Evolutionary conservation across 2,797 vertebrate species (phyloP), one percentile per base, ranked within the genome.

Genomic region (Chaetodon trifasciatus): DNA sequence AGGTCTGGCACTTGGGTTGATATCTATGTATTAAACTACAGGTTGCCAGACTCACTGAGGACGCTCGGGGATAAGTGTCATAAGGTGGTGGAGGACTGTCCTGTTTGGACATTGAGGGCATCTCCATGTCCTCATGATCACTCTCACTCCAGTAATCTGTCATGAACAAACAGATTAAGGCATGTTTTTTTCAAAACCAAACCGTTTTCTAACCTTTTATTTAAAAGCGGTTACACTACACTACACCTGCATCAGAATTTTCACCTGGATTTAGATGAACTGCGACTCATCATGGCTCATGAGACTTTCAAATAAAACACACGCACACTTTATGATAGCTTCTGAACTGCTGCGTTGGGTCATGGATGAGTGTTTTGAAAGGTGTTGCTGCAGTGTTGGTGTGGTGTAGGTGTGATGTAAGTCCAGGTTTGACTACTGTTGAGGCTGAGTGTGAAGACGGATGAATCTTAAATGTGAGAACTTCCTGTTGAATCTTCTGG

Each of bases 101-200:
- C 89, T 98, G 97, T 93, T 99, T 99, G 46, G 96, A 95, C 76
- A 97, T 97, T 1, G 97, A 96, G 24, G 98, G 95, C 86, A 97
- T 96, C 84, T 99, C 98, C 40, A 94, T 93, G 80, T 99, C 98
- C 87, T 99, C 98, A 70, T 99, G 98, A 90, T 99, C 98, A 75
- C 98, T 99, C 93, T 99, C 98, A 86, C 98, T 99, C 98, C 98
- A 99, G 92, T 99, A 99, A 96, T 99, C 98, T 99, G 82, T 77
- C 76, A 65, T 42, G 11, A 76, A 85, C 1, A 32, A 84, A 76
- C 58, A 86, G 8, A 81, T 5, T 37, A 8, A 9, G 16, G 61
- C 23, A 77, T 32, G 21, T 70, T 62, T 44, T 44, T 12, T 12
- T 5, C 12, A 53, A 78, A 83, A 56, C 16, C 19, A 70, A 52